phyloP scores from a whole-genome alignment of 2,888 invertebrate genomes.

The Yponomeuta plumbellus region DNA sequence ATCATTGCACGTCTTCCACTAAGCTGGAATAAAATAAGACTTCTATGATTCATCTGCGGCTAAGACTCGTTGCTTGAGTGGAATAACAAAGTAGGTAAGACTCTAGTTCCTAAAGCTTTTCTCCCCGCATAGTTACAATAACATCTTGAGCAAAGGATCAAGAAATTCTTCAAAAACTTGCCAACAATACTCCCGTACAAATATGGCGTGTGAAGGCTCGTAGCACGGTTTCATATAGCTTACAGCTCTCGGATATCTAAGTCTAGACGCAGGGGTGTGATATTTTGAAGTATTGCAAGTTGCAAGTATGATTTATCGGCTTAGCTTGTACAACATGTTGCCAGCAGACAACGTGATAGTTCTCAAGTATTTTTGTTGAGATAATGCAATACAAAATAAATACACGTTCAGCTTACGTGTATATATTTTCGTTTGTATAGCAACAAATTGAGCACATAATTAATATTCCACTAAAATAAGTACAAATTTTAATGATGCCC shows the following conservation, averaged over 20 bases:
- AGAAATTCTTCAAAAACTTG: neutral
- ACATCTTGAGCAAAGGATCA: neutral
- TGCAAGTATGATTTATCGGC: neutral
- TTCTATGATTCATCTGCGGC: too few relatives aligned
- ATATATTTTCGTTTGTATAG: too few relatives aligned
- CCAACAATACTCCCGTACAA: neutral
- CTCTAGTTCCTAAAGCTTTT: neutral
- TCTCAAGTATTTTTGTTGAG: neutral
- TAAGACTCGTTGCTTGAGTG: neutral
- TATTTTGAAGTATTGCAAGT: conserved; percentile 10
- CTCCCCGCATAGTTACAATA: neutral
- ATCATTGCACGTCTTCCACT: too few relatives aligned
- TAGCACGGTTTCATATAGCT: neutral
- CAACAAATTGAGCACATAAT: too few relatives aligned
- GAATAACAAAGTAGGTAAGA: neutral
- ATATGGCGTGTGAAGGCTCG: neutral
- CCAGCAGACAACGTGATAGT: neutral
- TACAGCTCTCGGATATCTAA: neutral
- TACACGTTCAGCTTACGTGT: too few relatives aligned
- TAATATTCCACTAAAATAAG: too few relatives aligned
- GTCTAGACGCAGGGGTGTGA: neutral
- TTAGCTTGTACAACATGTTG: neutral
- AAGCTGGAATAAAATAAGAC: too few relatives aligned
- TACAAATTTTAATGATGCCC: too few relatives aligned
- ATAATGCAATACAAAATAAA: neutral